Evolutionary conservation across 1,140 invertebrate genomes (phyloP), one percentile per base, ranked within the genome.

Genomic region (Dendrolimus kikuchii): DNA sequence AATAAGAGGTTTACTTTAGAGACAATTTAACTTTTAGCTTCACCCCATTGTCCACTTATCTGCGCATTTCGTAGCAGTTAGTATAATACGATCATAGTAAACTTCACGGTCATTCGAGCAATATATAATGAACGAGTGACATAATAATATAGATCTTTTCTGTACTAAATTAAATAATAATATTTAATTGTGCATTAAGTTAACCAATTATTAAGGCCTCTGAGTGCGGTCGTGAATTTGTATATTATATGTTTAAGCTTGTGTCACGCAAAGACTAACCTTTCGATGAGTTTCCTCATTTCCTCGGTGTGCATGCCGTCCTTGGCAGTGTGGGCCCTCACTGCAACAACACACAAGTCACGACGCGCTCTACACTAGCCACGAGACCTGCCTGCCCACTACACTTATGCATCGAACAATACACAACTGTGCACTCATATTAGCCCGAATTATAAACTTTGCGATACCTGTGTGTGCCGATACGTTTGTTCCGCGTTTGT

Each of bases 241-340:
- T 51, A 23, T 51, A 43, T 36, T 42, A 10, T 44, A 38, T 36
- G 40, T 40, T 39, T 49, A 39, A 38, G 48, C 48, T 49, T 40
- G 23, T 40, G 37, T 23, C 23, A 23, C 23, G 23, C 23, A 23
- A 47, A 63, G 62, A 88, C 84, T 95, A 91, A 96, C 95, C 95
- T 96, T 92, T 97, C 95, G 90, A 97, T 95, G 88, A 97, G 93
- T 92, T 96, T 96, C 89, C 95, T 92, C 94, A 96, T 96, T 91
- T 96, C 95, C 90, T 96, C 95, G 88, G 93, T 95, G 90, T 94
- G 92, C 92, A 95, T 93, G 89, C 93, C 93, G 92, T 95, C 94
- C 93, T 95, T 95, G 89, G 90, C 88, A 89, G 87, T 87, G 81
- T 88, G 86, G 77, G 83, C 81, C 75, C 87, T 92, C 86, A 93